Evolutionary conservation across 2,113 vertebrate species (phyloP).

Genomic region (Progne subis): DNA sequence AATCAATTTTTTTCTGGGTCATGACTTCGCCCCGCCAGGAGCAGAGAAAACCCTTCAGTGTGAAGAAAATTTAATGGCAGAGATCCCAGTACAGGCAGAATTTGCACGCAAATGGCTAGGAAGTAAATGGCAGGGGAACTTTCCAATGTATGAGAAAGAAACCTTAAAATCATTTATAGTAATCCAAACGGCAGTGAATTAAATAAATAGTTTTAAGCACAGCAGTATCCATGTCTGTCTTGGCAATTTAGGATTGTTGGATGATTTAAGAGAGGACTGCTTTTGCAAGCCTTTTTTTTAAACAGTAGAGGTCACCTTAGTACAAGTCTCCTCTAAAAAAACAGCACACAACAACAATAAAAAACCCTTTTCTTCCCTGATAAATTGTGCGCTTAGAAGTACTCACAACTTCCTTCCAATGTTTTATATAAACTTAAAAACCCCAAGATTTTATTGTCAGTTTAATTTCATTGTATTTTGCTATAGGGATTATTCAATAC

Average conservation of each 20-base stretch:
- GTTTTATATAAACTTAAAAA: constrained; percentile 46
- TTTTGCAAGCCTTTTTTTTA: constrained; percentile 76
- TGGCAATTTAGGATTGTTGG: constrained; percentile 70
- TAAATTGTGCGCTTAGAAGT: constrained; percentile 58
- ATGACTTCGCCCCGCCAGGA: constrained; percentile 78
- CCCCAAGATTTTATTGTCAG: neutral
- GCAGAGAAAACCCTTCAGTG: constrained; percentile 79
- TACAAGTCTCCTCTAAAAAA: constrained; percentile 69
- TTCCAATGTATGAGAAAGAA: constrained; percentile 70
- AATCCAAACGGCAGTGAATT: constrained; percentile 71
- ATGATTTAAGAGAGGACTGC: constrained; percentile 62
- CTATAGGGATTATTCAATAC: neutral
- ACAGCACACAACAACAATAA: constrained; percentile 21
- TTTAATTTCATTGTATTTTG: constrained; percentile 28
- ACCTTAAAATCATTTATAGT: constrained; percentile 65
- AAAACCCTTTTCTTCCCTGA: constrained; percentile 41
- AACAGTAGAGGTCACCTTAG: constrained; percentile 83
- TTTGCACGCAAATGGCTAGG: constrained; percentile 71
- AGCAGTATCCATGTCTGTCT: constrained; percentile 61
- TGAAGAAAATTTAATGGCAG: constrained; percentile 80
- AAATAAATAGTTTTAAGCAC: constrained; percentile 71
- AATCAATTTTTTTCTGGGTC: constrained; percentile 86
- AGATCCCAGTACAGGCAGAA: constrained; percentile 74
- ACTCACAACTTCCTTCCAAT: constrained; percentile 46
- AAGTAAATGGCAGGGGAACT: constrained; percentile 76